Evolutionary conservation across 2,797 vertebrate genomes (phyloP), one percentile per base, ranked within the genome.

Genomic region (Spizella passerina): DNA sequence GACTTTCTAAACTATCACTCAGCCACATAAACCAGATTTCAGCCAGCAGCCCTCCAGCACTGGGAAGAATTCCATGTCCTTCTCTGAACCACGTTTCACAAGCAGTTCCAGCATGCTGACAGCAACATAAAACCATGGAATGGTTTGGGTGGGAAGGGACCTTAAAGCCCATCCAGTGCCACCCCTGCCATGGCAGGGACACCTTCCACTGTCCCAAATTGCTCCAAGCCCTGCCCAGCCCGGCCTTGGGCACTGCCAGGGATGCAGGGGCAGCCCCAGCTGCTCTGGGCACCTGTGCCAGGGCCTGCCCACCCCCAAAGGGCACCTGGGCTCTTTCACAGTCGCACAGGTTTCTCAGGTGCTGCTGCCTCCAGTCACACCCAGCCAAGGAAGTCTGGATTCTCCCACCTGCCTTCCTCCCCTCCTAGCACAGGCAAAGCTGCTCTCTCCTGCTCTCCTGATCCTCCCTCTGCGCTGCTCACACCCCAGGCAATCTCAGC

Each of bases 121-220:
- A 69, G 19, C 63, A 61, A 69, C 59, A 18, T 3, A 32, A 68
- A 88, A 56, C 16, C 63, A 26, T 4, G 22, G 55, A 36, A 56
- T 38, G 49, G 36, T 9, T 43, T 49, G 63, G 36, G 13, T 7
- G 4, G 55, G 27, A 43, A 55, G 7, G 55, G 19, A 36, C n/a
- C 34, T 20, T 2, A 47, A 20, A 43, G 34, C 10, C 2, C 69
- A 36, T 0, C 18, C 55, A 41, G 18, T 11, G 0, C 30, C 12
- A 53, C 19, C 21, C 22, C 20, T 46, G 52, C 52, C 32, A 19
- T 0, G 50, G 17, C 32, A 80, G 46, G 34, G 61, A n/a, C 77
- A 68, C 7, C 22, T 36, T 0, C 47, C 77, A 29, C 26, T 1
- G 1, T 1, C 19, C 49, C 70, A 75, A 6, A 3, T 0, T 21